Conservation (phyloP, 2,113 vertebrate genomes). For the Galeopterus variegatus region DNA sequence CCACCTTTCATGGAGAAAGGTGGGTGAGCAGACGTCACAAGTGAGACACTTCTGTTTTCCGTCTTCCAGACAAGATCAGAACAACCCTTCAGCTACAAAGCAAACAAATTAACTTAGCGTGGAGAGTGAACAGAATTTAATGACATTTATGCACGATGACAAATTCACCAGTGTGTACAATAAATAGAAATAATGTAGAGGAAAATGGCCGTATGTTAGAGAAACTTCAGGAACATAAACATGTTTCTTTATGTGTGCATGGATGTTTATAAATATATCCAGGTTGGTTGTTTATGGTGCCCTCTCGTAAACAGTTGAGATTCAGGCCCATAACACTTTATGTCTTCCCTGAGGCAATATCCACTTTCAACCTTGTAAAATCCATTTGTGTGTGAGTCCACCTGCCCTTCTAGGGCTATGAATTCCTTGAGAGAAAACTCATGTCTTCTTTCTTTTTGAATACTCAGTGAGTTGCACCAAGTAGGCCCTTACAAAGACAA, state of each 20-base stretch:
- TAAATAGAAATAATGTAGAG: constrained; percentile 50
- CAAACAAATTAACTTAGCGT: constrained; percentile 67
- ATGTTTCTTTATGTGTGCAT: background rate
- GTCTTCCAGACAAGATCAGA: constrained; percentile 53
- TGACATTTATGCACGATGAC: constrained; percentile 40
- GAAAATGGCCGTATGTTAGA: constrained; percentile 63
- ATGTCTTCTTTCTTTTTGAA: background rate
- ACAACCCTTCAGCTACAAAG: constrained; percentile 54
- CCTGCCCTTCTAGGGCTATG: background rate
- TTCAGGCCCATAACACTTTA: background rate
- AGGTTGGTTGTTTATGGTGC: constrained; percentile 41
- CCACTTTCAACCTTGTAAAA: constrained; percentile 55
- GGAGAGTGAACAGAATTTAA: constrained; percentile 59
- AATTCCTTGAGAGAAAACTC: background rate
- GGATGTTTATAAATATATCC: constrained; percentile 55
- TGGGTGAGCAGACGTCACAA: background rate
- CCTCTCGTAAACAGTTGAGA: constrained; percentile 18
- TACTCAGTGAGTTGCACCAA: background rate
- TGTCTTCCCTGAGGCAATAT: background rate
- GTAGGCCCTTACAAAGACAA: background rate
- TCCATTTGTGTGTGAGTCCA: background rate
- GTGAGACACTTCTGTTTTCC: constrained; percentile 28
- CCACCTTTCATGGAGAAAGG: background rate
- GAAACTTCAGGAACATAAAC: constrained; percentile 69
- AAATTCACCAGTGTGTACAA: constrained; percentile 28